Evolutionary conservation across 2,888 invertebrate genomes (phyloP).

Genomic region (Eupeodes luniger): DNA sequence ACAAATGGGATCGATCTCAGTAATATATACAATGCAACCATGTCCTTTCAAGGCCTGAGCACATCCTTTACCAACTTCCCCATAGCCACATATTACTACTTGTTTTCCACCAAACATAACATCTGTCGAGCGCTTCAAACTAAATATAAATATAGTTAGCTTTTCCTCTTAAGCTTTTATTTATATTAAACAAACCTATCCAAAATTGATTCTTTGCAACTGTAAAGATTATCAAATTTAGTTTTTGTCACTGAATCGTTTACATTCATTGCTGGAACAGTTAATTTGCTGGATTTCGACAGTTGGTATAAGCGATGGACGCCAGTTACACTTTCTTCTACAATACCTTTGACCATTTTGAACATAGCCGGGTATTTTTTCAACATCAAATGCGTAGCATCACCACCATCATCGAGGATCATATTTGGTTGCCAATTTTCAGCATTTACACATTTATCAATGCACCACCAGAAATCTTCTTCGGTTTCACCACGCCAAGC

Average conservation of each 20-base stretch:
- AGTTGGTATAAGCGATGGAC: conserved; percentile 98
- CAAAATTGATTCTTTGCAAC: conserved; percentile 95
- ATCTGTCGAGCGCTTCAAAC: conserved; percentile 87
- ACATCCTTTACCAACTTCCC: conserved; percentile 98
- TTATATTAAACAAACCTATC: conserved; percentile 86
- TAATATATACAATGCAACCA: conserved; percentile 94
- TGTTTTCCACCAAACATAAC: conserved; percentile 99
- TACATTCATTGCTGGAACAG: conserved; percentile 99
- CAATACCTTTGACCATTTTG: conserved; percentile 97
- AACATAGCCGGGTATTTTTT: conserved; percentile 97
- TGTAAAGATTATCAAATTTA: conserved; percentile 98
- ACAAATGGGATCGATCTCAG: conserved; percentile 99
- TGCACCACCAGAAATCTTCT: conserved; percentile 99
- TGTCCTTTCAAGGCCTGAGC: conserved; percentile 97
- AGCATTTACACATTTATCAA: conserved; percentile 96
- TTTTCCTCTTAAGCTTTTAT: neutral
- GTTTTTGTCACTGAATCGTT: conserved; percentile 99
- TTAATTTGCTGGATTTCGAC: conserved; percentile 96
- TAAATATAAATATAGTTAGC: conserved; percentile 74
- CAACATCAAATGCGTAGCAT: conserved; percentile 97
- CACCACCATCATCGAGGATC: conserved; percentile 98
- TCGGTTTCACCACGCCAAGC: conserved; percentile 99
- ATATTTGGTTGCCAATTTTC: conserved; percentile 99
- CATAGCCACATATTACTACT: conserved; percentile 97
- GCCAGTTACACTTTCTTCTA: conserved; percentile 99